A percentile compares a stretch with the other conserved stretches of the same genome.
Evolutionary conservation across 2,888 invertebrate species (phyloP).

Genomic region (Pilophorus perplexus): DNA sequence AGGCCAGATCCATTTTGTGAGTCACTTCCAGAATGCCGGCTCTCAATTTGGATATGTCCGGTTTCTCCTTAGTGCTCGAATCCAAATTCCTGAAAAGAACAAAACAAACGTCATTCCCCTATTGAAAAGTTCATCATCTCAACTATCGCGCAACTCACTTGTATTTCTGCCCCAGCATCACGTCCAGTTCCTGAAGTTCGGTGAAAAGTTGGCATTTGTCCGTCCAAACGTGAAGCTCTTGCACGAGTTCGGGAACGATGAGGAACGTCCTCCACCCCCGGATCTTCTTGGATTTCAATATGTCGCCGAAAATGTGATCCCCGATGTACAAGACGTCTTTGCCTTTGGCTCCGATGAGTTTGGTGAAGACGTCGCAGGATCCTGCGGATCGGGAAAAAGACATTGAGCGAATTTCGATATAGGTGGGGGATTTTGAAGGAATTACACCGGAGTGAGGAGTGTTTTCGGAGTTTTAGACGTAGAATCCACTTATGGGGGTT

Average conservation of each 20-base stretch:
- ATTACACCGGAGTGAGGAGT: no score
- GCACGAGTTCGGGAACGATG: constrained; percentile 92
- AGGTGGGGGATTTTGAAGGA: no score
- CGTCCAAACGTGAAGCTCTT: constrained; percentile 97
- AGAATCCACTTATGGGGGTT: no score
- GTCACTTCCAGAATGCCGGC: constrained; percentile 86
- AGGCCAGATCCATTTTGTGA: constrained; percentile 97
- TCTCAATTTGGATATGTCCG: constrained; percentile 88
- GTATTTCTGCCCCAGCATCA: constrained; percentile 90
- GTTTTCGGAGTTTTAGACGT: no score
- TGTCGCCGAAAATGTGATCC: constrained; percentile 99
- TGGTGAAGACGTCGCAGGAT: constrained; percentile 93
- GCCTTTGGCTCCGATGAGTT: constrained; percentile 92
- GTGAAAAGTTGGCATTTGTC: constrained; percentile 92
- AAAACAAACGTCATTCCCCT: no score
- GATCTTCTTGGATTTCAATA: constrained; percentile 96
- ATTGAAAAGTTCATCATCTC: no score
- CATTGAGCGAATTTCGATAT: no score
- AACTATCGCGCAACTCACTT: constrained; percentile 79
- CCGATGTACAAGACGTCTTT: constrained; percentile 97
- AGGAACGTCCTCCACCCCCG: constrained; percentile 99
- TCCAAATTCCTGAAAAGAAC: constrained; percentile 75
- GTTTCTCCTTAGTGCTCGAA: constrained; percentile 90
- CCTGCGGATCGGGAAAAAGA: no score
- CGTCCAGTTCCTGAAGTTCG: constrained; percentile 83